Base-by-base conservation (phyloP, 2,113 vertebrate genomes). In the Microcebus murinus region DNA sequence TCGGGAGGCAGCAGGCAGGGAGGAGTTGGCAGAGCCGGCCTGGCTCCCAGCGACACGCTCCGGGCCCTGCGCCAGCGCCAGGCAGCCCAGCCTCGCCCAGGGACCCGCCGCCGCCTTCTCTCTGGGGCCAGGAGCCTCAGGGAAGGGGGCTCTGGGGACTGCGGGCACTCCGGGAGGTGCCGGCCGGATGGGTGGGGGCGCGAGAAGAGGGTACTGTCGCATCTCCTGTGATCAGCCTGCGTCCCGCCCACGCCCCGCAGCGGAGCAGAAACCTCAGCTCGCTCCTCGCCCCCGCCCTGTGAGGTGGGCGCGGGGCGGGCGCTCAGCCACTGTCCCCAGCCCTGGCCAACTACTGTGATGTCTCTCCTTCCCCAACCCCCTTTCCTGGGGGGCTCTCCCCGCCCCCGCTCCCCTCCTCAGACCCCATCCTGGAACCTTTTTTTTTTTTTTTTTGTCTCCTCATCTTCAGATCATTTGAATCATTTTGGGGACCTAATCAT, bases 401-500 rank as follows among this genome's bases (percentile, higher is more conserved):
- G 4, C 29, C 76, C 81, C 29, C 25, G 3, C 23, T 55, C 65
- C 18, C 42, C 25, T 34, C 85, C 88, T 85, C 52, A 70, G 48
- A 57, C 68, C 90, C 84, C 25, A 59, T 65, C 67, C 93, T 93
- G 82, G 91, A 94, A 76, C 70, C 65, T 29, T 20, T 63, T 67
- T 59, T 63, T 17, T 82, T 21, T 76, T 80, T 87, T 92, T 93
- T 82, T 91, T 88, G 45, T 76, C 89, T 73, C 81, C 52, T 65
- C 81, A 6, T 61, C 96, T 96, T 95, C 96, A 95, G 89, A 97
- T 94, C 96, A 95, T 98, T 98, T 96, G 0, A 91, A 95, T 97
- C 96, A 98, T 98, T 95, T 98, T 95, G 98, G 98, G 98, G 99
- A 97, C 98, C 98, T 97, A 97, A 98, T 98, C 98, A 97, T 99